Evolutionary conservation across 2,797 vertebrate genomes (phyloP), one percentile per base, ranked within the genome.

Genomic region (Micrastur ruficollis): DNA sequence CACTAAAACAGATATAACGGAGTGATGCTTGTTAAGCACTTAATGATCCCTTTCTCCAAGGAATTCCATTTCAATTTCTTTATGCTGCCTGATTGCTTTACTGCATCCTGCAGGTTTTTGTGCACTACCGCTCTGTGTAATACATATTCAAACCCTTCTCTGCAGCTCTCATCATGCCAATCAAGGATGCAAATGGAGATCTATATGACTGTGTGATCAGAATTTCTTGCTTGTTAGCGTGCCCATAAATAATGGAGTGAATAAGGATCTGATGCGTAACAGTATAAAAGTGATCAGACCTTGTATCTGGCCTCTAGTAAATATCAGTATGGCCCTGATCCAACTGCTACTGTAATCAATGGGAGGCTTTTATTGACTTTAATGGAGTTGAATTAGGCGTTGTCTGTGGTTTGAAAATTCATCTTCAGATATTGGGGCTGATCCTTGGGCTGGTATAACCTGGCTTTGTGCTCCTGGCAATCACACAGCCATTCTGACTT

Each of bases 161-260:
- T 53, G 71, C 68, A 91, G 93, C 90, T 65, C 93, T 97, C 89
- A 91, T 95, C 91, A 19, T 97, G 97, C 95, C 97, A 98, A 98
- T 97, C 97, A 97, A 93, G 96, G 96, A 98, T 97, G 96, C 81
- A 97, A 98, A 98, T 97, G 91, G 72, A 79, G 90, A 84, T 70
- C 91, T 90, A 81, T 96, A 88, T 95, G 92, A 97, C 96, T 97
- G 92, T 97, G 97, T 95, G 97, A 98, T 97, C 95, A 97, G 97
- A 97, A 97, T 95, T 97, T 96, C 96, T 79, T 97, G 97, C 97
- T 97, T 97, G 89, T 97, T 98, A 98, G 97, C 91, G 96, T 94
- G 93, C 84, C 88, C 14, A 86, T 94, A 97, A 97, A 94, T 95
- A 86, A 96, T 70, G 90, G 97, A 94, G 96, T 95, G 97, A 96